Evolutionary conservation across 2,113 vertebrate genomes (phyloP).

Genomic region (Helogale parvula): DNA sequence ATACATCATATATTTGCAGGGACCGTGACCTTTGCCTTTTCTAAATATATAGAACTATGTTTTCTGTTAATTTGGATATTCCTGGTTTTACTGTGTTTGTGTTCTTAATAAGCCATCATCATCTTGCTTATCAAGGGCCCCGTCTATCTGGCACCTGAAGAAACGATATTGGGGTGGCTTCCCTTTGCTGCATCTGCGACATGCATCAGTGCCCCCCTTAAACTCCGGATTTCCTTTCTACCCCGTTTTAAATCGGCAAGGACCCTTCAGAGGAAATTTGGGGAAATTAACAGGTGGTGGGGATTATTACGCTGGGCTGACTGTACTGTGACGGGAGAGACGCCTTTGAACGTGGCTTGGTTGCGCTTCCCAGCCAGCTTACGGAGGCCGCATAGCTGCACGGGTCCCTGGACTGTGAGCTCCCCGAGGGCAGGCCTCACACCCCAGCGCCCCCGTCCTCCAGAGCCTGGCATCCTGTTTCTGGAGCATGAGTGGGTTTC

Average conservation of each 20-base stretch:
- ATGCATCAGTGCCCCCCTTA: background rate
- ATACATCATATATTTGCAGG: background rate
- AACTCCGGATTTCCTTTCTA: background rate
- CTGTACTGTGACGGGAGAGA: accelerated
- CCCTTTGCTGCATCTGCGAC: background rate
- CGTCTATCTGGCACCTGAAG: background rate
- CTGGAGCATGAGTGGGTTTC: background rate
- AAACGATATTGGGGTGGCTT: background rate
- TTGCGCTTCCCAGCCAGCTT: background rate
- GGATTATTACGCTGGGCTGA: background rate
- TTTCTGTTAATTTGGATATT: background rate
- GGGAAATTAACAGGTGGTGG: background rate
- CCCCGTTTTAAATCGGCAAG: background rate
- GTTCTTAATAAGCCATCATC: too few relatives aligned
- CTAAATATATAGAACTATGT: background rate
- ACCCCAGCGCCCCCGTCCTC: too few relatives aligned
- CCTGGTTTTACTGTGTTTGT: background rate
- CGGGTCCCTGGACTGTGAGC: accelerated
- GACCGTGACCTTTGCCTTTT: background rate
- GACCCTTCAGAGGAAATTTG: background rate
- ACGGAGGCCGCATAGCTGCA: accelerated
- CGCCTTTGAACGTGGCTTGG: accelerated
- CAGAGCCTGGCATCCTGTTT: background rate
- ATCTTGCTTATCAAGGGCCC: background rate
- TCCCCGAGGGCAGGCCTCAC: background rate